Base-by-base conservation (phyloP, 2,113 vertebrate genomes). In the Periophthalmus modestus region DNA sequence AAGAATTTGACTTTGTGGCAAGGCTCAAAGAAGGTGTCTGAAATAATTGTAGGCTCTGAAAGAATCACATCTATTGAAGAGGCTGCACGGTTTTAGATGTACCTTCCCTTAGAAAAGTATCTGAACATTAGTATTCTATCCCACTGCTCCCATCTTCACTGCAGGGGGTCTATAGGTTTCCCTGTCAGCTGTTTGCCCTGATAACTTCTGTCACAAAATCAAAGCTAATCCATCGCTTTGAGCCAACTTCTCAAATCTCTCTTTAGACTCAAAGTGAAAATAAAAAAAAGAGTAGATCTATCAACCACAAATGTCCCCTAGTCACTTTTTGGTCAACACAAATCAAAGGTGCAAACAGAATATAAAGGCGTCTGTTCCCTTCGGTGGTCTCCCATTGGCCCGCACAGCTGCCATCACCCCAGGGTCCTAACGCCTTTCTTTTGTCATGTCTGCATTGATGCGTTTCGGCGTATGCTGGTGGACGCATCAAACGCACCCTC, bases 141-240 rank as follows among this genome's bases (percentile, higher is more conserved):
- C 33, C 43, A 3, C 46, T 47, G 46, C 46, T 43, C 6, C n/a
- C 47, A 7, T 66, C 36, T 78, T 66, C 23, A 24, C 13, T 43
- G 55, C 71, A 12, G 66, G 75, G 73, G 57, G 19, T 67, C 57
- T 80, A 36, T 74, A 74, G 79, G 75, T 69, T 28, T 69, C 79
- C 75, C 63, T 1, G 6, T 78, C 82, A 82, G 76, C 80, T 77
- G 65, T 71, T 77, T 65, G 61, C 70, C 71, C 34, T 73, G 86
- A 89, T 89, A 87, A 81, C 73, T 86, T 75, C 50, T 85, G 87
- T 82, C 89, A 83, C 73, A 74, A 74, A 83, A 90, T 93, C 89
- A 92, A 90, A 89, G 87, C 80, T 78, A 82, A 86, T 78, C 86
- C 87, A 80, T 55, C 13, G 80, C 88, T 84, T 54, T 74, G 69